Percentiles rank a stretch among this genome's conserved stretches.
phyloP scores from a whole-genome alignment of 2,888 invertebrate genomes.

The Augochlorella aurata region DNA sequence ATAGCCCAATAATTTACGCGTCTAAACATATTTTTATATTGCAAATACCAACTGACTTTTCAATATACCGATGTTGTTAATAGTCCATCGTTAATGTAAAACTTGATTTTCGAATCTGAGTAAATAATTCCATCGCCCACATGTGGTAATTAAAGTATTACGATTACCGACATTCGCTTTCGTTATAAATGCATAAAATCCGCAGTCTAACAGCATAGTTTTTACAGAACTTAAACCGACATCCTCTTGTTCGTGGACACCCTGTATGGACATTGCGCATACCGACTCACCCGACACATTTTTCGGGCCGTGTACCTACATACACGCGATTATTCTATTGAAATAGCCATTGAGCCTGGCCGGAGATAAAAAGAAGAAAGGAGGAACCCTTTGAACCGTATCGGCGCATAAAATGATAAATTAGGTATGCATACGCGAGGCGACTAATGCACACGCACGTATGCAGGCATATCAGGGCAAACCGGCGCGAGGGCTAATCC shows the following conservation, averaged over 20 bases:
- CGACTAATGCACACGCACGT: conserved; percentile 66
- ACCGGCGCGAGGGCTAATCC: conserved; percentile 70
- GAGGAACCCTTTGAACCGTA: conserved; percentile 46
- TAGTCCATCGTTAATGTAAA: no score
- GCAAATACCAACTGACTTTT: no score
- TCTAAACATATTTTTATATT: no score
- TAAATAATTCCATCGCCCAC: no score
- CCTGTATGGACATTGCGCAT: not conserved
- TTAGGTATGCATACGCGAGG: conserved; percentile 68
- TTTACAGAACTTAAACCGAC: not conserved
- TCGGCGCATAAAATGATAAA: conserved; percentile 70
- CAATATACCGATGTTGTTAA: no score
- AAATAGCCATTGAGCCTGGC: conserved; percentile 31
- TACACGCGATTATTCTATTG: conserved; percentile 21
- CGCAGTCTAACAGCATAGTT: not conserved
- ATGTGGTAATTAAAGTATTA: no score
- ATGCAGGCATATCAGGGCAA: conserved; percentile 46
- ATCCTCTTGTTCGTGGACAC: not conserved
- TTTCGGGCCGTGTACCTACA: not conserved
- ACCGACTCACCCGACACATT: not conserved
- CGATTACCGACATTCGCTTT: no score
- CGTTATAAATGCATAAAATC: no score
- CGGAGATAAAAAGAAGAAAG: conserved; percentile 23
- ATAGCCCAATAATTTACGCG: no score
- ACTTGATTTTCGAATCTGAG: no score